These are phyloP conservation scores for Nasonia oneida DNA, from an alignment of 2,888 invertebrate species.

Conservation along the genomic window DNA sequence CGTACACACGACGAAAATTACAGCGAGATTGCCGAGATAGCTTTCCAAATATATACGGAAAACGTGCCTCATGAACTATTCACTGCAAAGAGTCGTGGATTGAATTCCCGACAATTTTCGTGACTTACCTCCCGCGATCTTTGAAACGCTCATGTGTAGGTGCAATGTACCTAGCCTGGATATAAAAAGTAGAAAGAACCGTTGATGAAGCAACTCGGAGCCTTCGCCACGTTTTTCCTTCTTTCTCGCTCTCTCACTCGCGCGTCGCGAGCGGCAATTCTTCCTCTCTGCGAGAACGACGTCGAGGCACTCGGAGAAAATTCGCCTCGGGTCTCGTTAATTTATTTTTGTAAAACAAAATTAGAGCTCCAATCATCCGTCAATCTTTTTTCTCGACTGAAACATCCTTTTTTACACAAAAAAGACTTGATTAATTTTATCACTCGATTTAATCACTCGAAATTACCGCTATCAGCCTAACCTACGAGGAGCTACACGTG, in stretches of 20 bases:
- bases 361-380: not conserved
- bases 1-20: not conserved
- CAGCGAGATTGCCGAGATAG: not conserved
- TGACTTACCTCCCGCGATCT: not conserved
- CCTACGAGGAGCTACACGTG: not conserved
- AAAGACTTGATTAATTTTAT: not conserved
- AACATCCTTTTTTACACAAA: not conserved
- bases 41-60: conserved; percentile 17
- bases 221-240: conserved; percentile 27
- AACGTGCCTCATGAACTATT: conserved; percentile 32
- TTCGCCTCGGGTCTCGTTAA: not conserved
- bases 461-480: not conserved
- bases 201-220: conserved; percentile 32
- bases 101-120: conserved; percentile 35
- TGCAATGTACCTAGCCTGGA: conserved; percentile 18
- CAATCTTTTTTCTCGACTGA: not conserved
- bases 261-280: not conserved
- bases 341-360: not conserved
- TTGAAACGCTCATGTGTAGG: not conserved
- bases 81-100: conserved; percentile 9
- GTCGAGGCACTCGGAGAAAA: not conserved
- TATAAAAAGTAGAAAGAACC: not conserved
- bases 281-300: not conserved
- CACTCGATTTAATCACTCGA: too few species aligned
- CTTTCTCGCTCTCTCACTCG: not conserved